Base-by-base conservation (phyloP, 2,888 invertebrate genomes). In the Napeogenes inachia region DNA sequence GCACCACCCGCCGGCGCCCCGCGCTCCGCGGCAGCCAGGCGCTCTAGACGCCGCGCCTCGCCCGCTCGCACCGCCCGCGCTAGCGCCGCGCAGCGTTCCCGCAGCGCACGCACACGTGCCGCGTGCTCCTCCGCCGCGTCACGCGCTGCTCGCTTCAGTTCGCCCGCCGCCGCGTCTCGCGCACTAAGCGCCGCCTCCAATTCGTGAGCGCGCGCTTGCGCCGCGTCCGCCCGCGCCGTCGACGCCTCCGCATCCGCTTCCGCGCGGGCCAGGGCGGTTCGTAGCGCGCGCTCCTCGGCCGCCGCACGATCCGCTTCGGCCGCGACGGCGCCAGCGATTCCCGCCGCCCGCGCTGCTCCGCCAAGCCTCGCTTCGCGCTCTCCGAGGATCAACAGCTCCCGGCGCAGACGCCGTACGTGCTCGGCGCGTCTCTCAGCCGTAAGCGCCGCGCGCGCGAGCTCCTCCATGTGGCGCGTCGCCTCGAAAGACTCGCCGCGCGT, bases 101-200 rank as follows among this genome's bases (percentile, higher is more conserved):
- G 92, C 65, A 92, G 82, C 12, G 92, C 92, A 67, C 91, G 90
- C 70, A 92, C 73, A 71, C 92, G 87, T 73, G 92, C 92, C 73
- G 91, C 89, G 75, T 92, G 92, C 75, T 94, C 93, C 70, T 94
- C 94, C 65, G 93, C 87, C 55, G 86, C 82, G 65, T 82, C 84
- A 91, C 68, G 82, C 76, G 70, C 92, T 78, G 70, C 92, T 83
- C 73, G 89, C 85, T 76, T 86, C 74, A 82, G 75, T 76, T 81
- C 81, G 13, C 92, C 82, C 68, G 93, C 87, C 53, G 85, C 81
- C 68, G 89, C 81, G 64, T 83, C 82, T 71, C 84, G 81, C 75
- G 80, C 71, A 58, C 71, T 73, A 68, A 72, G 70, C 65, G 75
- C 68, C 64, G 82, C 80, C 73, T 94, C 94, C 70, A 93, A 81